Evolutionary conservation across 2,797 vertebrate genomes (phyloP).

Genomic region (Enteromius anoplus): DNA sequence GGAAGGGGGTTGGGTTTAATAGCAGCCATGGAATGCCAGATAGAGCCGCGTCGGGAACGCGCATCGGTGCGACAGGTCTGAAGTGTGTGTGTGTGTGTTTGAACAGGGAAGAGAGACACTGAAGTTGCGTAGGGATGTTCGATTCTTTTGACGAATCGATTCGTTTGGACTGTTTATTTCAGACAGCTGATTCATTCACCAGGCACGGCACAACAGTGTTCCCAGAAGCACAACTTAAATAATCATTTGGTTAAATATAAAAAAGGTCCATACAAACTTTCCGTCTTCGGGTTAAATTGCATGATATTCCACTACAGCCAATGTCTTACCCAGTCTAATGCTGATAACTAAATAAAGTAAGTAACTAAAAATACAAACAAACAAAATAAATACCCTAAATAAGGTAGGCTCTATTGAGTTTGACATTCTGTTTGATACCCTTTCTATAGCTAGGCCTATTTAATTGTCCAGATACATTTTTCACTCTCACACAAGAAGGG

Average conservation of each 20-base stretch:
- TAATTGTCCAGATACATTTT: neutral
- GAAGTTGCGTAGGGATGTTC: conserved; percentile 57
- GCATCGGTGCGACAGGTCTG: conserved; percentile 72
- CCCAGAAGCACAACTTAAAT: too few relatives aligned
- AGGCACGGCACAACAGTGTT: neutral
- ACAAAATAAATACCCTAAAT: neutral
- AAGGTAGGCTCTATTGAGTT: neutral
- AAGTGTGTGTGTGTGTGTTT: conserved; percentile 59
- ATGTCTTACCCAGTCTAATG: neutral
- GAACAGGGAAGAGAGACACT: conserved; percentile 63
- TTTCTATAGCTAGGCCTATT: neutral
- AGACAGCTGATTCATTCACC: neutral
- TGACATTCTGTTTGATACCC: neutral
- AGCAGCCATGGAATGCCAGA: conserved; percentile 77
- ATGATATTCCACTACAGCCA: neutral
- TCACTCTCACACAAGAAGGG: neutral
- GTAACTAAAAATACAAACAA: neutral
- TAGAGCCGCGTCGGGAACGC: conserved; percentile 67
- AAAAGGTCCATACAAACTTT: neutral
- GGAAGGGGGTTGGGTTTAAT: conserved; percentile 61
- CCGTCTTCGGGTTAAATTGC: neutral
- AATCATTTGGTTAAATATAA: neutral
- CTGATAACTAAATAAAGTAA: neutral
- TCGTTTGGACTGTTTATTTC: neutral
- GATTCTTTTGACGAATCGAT: conserved; percentile 30